Evolutionary conservation across 1,140 invertebrate species (phyloP), one percentile per base, ranked within the genome.

Genomic region (Drosophila orosa): DNA sequence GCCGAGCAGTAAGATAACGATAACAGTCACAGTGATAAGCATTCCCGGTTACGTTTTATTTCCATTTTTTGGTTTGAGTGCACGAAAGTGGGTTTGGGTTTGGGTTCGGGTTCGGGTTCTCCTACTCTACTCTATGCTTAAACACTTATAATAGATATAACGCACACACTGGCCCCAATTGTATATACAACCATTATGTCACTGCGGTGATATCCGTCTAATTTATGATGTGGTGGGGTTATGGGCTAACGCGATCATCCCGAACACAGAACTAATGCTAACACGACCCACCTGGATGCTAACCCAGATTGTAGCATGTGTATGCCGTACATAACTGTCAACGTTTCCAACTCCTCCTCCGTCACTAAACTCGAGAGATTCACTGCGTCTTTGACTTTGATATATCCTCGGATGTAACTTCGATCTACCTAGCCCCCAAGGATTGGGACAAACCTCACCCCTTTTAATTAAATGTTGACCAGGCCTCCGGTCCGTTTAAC

Each of bases 271-370:
- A 62, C 62, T 68, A 69, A 74, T 60, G 37, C 76, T 60, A 74
- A 79, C 56, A 29, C 31, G 31, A 35, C 29, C 48, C 13, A n/a
- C 45, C 45, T 27, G 56, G 54, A 85, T 40, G 48, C 73, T 72
- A 86, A 73, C 61, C 72, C 58, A 73, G 76, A 71, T 71, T 58
- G 40, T 15, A 74, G 84, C 83, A 89, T 78, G 80, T 87, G 65
- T 87, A 66, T 75, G 65, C 83, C 74, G 65, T 75, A 69, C 69
- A 67, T 81, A 87, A 87, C 80, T 87, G 57, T 55, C 40, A 50
- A 55, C 33, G 47, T 42, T 56, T 42, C n/a, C 17, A 10, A n/a
- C n/a, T 7, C n/a, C 7, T 44, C 27, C 12, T 27, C 33, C 31
- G 59, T 79, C 48, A 87, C 82, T 82, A 75, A 86, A 81, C 47